Conservation (phyloP, 2,888 invertebrate genomes). For the Congeria kusceri region DNA sequence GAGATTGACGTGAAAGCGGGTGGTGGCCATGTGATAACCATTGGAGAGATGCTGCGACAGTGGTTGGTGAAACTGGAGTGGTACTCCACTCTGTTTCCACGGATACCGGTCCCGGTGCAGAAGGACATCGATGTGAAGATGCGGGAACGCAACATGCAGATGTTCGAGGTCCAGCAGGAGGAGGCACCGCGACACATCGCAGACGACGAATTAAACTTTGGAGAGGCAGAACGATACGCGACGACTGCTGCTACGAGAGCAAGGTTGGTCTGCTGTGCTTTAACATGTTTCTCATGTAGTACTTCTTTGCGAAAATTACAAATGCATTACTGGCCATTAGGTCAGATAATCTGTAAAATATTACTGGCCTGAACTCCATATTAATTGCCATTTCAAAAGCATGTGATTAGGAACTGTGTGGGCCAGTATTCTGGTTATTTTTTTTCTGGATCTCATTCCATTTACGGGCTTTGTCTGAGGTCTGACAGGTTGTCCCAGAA, state of each 20-base stretch:
- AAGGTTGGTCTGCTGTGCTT: constrained; percentile 30
- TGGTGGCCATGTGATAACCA: constrained; percentile 95
- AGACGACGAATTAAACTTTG: constrained; percentile 79
- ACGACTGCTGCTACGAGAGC: constrained; percentile 39
- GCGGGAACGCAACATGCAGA: constrained; percentile 50
- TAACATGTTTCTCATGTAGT: too few relatives aligned
- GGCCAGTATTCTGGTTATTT: too few relatives aligned
- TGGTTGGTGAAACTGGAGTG: constrained; percentile 98
- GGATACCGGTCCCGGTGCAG: constrained; percentile 98
- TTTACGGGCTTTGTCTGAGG: too few relatives aligned
- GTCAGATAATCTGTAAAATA: too few relatives aligned
- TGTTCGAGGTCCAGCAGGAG: constrained; percentile 26
- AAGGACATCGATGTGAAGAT: constrained; percentile 94
- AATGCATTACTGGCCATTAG: too few relatives aligned
- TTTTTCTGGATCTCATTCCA: too few relatives aligned
- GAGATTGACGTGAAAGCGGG: constrained; percentile 99
- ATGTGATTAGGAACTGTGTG: too few relatives aligned
- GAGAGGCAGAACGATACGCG: constrained; percentile 76
- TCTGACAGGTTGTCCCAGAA: too few relatives aligned
- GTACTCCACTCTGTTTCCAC: constrained; percentile 99
- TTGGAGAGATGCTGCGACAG: constrained; percentile 96
- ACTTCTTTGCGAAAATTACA: too few relatives aligned
- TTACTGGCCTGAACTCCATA: too few relatives aligned
- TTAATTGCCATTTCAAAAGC: too few relatives aligned
- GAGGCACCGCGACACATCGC: constrained; percentile 69